Conservation (phyloP, 2,888 invertebrate genomes). For the Pyrrhia umbra region DNA sequence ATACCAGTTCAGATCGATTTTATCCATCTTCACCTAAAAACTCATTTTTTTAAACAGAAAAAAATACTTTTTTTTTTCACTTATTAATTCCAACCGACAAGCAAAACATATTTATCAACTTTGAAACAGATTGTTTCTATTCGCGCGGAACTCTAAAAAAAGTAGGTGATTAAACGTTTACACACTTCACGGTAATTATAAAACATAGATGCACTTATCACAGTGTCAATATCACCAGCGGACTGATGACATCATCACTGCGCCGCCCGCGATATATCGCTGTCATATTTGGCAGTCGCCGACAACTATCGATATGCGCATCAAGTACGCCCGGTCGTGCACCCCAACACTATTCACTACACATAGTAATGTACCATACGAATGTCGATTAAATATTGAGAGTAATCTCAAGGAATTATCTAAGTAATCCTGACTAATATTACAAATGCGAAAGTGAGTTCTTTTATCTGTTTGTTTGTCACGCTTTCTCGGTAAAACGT, state of each 20-base stretch:
- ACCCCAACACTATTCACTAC: slow-evolving; percentile 8
- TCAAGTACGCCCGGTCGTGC: slow-evolving; percentile 22
- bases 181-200: slow-evolving; percentile 36
- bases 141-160: not conserved
- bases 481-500: too few species aligned
- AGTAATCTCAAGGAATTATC: too few species aligned
- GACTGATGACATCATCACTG: slow-evolving; percentile 47
- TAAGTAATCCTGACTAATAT: too few species aligned
- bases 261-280: slow-evolving; percentile 27
- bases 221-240: slow-evolving; percentile 51
- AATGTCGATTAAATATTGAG: slow-evolving; percentile 9
- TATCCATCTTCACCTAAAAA: too few species aligned
- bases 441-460: not conserved
- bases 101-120: too few species aligned
- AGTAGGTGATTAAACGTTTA: not conserved
- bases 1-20: too few species aligned
- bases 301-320: slow-evolving; percentile 21
- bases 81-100: too few species aligned
- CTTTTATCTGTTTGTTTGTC: not conserved
- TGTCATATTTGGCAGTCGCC: slow-evolving; percentile 47
- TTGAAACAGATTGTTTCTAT: not conserved
- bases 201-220: slow-evolving; percentile 27
- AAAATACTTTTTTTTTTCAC: too few species aligned
- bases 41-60: too few species aligned
- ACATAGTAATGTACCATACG: not conserved